Conservation (phyloP, 2,888 invertebrate genomes). For the Melolontha melolontha region DNA sequence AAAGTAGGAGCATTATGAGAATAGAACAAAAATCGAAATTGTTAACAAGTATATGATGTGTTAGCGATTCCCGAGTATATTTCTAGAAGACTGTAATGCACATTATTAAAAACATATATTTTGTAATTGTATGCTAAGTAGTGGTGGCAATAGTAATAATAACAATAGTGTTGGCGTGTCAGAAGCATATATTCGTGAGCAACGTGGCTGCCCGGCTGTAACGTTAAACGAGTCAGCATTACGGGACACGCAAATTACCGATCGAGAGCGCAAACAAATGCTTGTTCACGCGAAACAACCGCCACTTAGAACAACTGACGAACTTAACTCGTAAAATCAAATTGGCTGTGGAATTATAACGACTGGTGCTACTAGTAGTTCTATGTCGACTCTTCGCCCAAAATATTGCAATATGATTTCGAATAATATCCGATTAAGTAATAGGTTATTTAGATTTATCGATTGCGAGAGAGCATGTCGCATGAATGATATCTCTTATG, state of each 20-base stretch:
- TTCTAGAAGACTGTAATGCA: no score
- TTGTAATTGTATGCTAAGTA: not conserved
- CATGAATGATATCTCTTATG: no score
- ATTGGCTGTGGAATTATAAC: constrained; percentile 54
- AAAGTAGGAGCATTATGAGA: no score
- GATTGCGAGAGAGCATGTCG: no score
- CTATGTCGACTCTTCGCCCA: constrained; percentile 2
- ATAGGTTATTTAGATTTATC: no score
- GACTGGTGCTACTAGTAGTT: not conserved
- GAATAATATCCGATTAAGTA: no score
- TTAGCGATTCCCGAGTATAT: no score
- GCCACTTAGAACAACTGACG: constrained; percentile 64
- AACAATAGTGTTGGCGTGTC: constrained; percentile 61
- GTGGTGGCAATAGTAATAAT: constrained; percentile 17
- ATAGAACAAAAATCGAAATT: no score
- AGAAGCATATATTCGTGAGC: constrained; percentile 62
- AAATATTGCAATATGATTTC: not conserved
- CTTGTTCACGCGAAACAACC: constrained; percentile 67
- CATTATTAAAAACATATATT: no score
- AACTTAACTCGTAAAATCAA: constrained; percentile 60
- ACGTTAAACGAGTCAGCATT: constrained; percentile 65
- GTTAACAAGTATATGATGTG: no score
- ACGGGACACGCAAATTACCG: constrained; percentile 66
- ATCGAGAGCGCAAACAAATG: constrained; percentile 67
- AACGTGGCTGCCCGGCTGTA: constrained; percentile 59